These are phyloP conservation scores for Xenopus petersii DNA, from an alignment of 2,797 vertebrate genomes.

Conservation along the genomic window DNA sequence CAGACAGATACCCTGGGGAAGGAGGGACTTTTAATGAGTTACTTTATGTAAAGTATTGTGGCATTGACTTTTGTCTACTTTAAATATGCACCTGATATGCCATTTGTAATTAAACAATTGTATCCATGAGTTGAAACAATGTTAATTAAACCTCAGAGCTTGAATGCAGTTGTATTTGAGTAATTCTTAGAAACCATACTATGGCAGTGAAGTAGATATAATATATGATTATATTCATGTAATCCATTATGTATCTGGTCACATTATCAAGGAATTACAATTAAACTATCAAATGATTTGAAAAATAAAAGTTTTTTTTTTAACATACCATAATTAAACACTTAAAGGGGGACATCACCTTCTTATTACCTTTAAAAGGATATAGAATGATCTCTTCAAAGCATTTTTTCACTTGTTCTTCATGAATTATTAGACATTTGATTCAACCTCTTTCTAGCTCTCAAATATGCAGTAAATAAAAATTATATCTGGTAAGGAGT, in stretches of 20 bases:
- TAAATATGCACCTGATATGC: constrained; percentile 10
- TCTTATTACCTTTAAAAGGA: too few relatives aligned
- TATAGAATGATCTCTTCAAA: too few relatives aligned
- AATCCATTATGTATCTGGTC: neutral
- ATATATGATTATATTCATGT: neutral
- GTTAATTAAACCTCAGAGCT: neutral
- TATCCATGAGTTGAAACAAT: neutral
- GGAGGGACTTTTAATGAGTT: constrained; percentile 1
- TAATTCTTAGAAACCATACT: neutral
- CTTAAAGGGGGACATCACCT: too few relatives aligned
- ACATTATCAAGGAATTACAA: neutral
- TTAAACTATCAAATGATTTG: neutral
- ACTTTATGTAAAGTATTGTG: constrained; percentile 22
- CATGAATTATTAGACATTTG: too few relatives aligned
- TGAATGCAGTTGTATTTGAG: neutral
- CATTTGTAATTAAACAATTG: constrained; percentile 10
- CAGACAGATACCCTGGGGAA: constrained; percentile 39
- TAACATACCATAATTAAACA: too few relatives aligned
- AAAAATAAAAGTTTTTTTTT: too few relatives aligned
- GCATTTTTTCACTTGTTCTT: too few relatives aligned
- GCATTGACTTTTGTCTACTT: constrained; percentile 13
- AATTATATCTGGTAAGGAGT: too few relatives aligned
- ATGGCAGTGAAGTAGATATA: neutral
- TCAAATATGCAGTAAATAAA: too few relatives aligned
- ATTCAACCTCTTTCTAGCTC: too few relatives aligned